Evolutionary conservation across 1,140 invertebrate species (phyloP).

Genomic region (Oedothorax gibbosus): DNA sequence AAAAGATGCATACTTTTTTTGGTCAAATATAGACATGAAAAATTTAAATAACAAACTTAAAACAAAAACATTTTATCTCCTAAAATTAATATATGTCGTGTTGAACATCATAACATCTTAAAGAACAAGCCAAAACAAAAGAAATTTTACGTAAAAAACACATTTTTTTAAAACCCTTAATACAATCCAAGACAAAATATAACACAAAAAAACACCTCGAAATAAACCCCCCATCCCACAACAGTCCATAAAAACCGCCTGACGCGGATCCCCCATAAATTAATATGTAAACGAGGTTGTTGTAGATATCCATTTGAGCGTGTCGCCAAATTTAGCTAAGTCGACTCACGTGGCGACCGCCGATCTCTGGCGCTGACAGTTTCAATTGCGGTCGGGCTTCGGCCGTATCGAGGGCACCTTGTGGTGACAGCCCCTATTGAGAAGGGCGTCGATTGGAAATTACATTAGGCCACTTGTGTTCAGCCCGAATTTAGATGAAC

Average conservation of each 20-base stretch:
- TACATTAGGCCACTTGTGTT: conserved; percentile 58
- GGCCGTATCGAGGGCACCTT: conserved; percentile 14
- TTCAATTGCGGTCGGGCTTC: conserved; percentile 43
- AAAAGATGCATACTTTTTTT: no score
- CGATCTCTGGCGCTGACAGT: conserved; percentile 47
- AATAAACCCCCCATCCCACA: neutral
- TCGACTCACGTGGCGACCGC: conserved; percentile 14
- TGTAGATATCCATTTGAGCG: neutral
- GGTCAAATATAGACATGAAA: no score
- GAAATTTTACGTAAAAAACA: no score
- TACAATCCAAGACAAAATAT: neutral
- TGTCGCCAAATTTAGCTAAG: conserved; percentile 38
- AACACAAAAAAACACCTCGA: neutral
- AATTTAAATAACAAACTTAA: no score
- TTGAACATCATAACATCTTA: no score
- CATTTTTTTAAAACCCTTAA: no score
- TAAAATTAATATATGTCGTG: no score
- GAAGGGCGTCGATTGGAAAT: conserved; percentile 56
- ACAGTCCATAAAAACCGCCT: neutral
- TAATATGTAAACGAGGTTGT: conserved; percentile 13
- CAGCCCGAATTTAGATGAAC: conserved; percentile 41
- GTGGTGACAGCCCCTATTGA: conserved; percentile 47
- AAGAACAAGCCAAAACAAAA: no score
- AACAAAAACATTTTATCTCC: no score
- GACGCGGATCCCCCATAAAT: neutral